Evolutionary conservation across 1,140 invertebrate species (phyloP), one percentile per base, ranked within the genome.

Genomic region (Alviniconcha marisindica): DNA sequence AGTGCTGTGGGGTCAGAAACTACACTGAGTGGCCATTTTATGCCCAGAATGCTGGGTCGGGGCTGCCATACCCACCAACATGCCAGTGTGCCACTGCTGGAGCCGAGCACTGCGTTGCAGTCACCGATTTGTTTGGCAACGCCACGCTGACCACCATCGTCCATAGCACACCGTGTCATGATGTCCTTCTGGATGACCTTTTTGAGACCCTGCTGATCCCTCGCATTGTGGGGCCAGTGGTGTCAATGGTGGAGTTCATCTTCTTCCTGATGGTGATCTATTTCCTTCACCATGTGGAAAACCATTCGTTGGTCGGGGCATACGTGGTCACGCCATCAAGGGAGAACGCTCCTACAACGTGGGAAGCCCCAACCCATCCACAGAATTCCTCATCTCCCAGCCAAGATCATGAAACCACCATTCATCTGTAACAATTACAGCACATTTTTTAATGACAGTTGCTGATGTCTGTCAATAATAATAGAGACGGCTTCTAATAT

Each of bases 171-270:
- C 3, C 38, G 12, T 74, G 71, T 74, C 42, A 74, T 24, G n/a
- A 1, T n/a, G 38, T 74, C 44, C 12, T 74, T 24, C 38, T 74
- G 15, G 38, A 36, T 18, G 31, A 74, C 24, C 38, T 74, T 10
- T 74, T 42, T 21, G 71, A 44, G 38, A 44, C 21, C 10, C 44
- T 44, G 28, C 71, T 74, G 1, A 74, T 44, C 38, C 15, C 40
- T 28, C 71, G 71, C 71, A 44, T 74, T 15, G 31, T 74, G 42
- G 71, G 71, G 14, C 71, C 71, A 2, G 71, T 74, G 15, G 3
- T 74, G 38, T 4, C 42, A 3, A 14, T 44, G 24, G 71, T 74
- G 21, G 42, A 74, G 28, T 42, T 74, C 31, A 1, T 44, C 14
- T 18, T 74, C 0, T 14, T 44, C 10, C 2, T 74, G 38, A 36